Percentiles rank a stretch among this genome's conserved stretches.
Evolutionary conservation across 2,113 vertebrate species (phyloP).

Genomic region (Ailuropoda melanoleuca): DNA sequence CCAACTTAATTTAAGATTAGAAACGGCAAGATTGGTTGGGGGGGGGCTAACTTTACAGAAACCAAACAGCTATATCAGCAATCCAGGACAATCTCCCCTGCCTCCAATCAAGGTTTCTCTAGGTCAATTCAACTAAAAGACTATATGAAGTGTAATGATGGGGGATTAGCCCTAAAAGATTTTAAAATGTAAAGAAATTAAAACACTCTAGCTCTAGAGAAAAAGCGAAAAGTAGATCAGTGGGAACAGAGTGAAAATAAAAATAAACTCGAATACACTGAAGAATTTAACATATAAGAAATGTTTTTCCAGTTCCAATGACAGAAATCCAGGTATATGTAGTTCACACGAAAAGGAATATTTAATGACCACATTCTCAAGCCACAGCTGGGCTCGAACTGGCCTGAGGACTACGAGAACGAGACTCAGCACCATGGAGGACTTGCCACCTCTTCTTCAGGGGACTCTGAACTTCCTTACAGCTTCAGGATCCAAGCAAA

Average conservation of each 20-base stretch:
- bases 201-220: neutral
- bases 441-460: neutral
- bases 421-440: neutral
- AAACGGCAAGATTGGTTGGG: neutral
- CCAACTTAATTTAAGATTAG: neutral
- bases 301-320: neutral
- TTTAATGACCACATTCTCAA: neutral
- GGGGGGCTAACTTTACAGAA: neutral
- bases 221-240: neutral
- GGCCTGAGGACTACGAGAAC: neutral
- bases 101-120: neutral
- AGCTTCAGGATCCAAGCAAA: neutral
- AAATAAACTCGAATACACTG: neutral
- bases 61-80: neutral
- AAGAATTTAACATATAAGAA: neutral
- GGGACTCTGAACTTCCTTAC: neutral
- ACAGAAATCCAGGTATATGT: neutral
- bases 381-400: neutral
- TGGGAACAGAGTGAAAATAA: neutral
- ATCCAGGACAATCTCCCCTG: too few relatives aligned
- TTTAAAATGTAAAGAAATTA: neutral
- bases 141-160: neutral
- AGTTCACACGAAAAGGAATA: neutral
- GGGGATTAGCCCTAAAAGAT: neutral
- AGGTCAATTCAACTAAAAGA: neutral